Conservation (phyloP, 2,113 vertebrate species). For the Uria lomvia region DNA sequence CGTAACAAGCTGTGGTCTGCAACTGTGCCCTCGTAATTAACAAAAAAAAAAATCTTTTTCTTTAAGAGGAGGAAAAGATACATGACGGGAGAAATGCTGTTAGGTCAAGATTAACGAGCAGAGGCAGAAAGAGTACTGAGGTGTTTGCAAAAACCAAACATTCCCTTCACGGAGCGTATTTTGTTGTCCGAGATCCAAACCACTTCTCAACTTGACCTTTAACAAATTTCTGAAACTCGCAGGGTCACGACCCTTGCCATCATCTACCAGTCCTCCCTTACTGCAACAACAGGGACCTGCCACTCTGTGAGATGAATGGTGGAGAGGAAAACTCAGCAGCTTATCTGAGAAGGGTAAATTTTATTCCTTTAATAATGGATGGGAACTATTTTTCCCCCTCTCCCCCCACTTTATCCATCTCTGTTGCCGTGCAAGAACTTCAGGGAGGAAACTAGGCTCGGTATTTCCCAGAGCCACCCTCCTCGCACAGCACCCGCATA, state of each 20-base stretch:
- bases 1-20: not conserved
- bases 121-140: not conserved
- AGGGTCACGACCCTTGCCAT: constrained; percentile 22
- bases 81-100: not conserved
- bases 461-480: not conserved
- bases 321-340: not conserved
- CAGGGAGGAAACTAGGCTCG: not conserved
- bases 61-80: not conserved
- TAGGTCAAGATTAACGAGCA: constrained; percentile 39
- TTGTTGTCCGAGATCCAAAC: not conserved
- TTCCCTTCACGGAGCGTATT: not conserved
- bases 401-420: not conserved
- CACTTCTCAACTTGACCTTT: constrained; percentile 37
- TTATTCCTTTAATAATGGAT: constrained; percentile 25
- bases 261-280: not conserved
- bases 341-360: not conserved
- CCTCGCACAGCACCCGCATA: not conserved
- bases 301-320: constrained; percentile 21
- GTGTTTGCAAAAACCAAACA: not conserved
- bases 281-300: not conserved
- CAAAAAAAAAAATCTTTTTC: not conserved
- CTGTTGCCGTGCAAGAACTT: constrained; percentile 16
- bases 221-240: not conserved
- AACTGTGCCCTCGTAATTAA: not conserved
- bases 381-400: not conserved